Conservation (phyloP, 2,797 vertebrate species). For the Girardinus metallicus region DNA sequence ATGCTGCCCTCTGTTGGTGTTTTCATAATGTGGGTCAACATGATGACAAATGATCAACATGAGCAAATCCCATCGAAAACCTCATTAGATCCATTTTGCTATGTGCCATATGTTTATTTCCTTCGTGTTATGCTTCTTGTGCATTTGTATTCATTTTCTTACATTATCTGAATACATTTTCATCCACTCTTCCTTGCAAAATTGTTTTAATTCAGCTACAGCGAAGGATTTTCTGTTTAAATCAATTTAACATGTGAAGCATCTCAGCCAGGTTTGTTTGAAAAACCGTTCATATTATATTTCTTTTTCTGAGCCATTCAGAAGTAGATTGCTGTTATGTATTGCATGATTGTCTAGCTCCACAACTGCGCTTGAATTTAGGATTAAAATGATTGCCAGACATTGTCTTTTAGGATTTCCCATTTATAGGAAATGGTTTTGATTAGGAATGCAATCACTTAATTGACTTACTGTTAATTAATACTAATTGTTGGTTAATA, state of each 20-base stretch:
- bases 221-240: background rate
- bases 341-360: background rate
- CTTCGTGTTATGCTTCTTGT: too few species aligned
- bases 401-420: background rate
- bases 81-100: too few species aligned
- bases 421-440: too few species aligned
- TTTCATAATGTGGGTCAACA: constrained; percentile 13
- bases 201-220: background rate
- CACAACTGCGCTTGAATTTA: background rate
- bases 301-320: background rate
- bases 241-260: background rate
- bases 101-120: too few species aligned
- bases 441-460: too few species aligned
- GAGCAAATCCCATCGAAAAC: background rate
- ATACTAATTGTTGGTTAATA: too few species aligned
- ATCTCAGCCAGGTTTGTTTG: background rate
- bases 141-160: too few species aligned
- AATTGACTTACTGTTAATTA: too few species aligned
- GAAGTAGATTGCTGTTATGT: too few species aligned
- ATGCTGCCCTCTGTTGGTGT: constrained; percentile 63
- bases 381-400: background rate
- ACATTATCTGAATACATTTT: background rate
- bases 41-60: background rate
- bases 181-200: background rate
- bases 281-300: background rate